Conservation (phyloP, 1,140 invertebrate genomes). For the Chelonus insularis region DNA sequence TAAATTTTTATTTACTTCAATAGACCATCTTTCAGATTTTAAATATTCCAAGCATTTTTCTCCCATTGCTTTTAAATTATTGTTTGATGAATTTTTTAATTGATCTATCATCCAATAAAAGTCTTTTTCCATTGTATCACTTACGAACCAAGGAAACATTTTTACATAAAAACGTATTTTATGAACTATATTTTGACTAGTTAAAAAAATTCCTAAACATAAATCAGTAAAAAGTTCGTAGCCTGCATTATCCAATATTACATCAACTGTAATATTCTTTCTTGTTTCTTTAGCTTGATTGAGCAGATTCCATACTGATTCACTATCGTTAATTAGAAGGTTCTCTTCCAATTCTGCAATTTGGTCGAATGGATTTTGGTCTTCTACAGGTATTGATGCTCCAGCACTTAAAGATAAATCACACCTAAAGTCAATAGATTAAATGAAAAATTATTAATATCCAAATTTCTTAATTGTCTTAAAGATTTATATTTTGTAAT, state of each 20-base stretch:
- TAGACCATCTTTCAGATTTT: constrained; percentile 56
- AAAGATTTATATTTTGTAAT: background rate
- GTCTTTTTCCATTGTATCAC: constrained; percentile 81
- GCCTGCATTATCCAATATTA: constrained; percentile 92
- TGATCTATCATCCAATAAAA: constrained; percentile 70
- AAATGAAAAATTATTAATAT: constrained; percentile 10
- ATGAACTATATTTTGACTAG: constrained; percentile 67
- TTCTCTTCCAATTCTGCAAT: constrained; percentile 68
- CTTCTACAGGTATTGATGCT: constrained; percentile 59
- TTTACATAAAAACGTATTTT: constrained; percentile 87
- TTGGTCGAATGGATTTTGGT: constrained; percentile 65
- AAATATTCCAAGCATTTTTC: constrained; percentile 64
- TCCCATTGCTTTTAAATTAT: constrained; percentile 57
- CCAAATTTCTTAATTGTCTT: constrained; percentile 13
- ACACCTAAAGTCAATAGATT: constrained; percentile 64
- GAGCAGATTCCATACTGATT: constrained; percentile 61
- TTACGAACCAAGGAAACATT: constrained; percentile 94
- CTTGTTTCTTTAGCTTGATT: constrained; percentile 22
- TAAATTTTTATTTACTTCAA: constrained; percentile 43
- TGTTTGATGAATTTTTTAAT: constrained; percentile 49
- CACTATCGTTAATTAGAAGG: constrained; percentile 71
- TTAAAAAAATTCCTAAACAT: constrained; percentile 80
- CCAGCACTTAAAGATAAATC: constrained; percentile 88
- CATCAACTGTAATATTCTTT: constrained; percentile 63
- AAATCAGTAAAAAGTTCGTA: constrained; percentile 93